These are phyloP conservation scores for Dasypolia templi DNA, from an alignment of 2,888 invertebrate genomes.

Conservation along the genomic window DNA sequence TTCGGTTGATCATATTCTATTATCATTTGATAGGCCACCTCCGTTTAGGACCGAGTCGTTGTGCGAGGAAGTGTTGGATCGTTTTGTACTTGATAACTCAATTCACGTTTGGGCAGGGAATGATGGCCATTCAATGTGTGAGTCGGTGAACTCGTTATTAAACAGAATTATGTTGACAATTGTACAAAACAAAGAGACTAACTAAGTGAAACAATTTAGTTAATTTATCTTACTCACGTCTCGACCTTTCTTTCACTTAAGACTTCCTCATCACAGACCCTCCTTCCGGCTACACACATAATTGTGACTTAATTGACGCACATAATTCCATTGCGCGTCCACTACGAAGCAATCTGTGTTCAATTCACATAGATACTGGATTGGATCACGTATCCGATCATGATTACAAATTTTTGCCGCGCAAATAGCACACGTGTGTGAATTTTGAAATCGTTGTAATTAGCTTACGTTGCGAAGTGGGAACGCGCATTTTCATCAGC, in stretches of 20 bases:
- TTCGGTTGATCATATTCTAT: conserved; percentile 82
- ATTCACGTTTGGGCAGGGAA: conserved; percentile 64
- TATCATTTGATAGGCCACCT: conserved; percentile 89
- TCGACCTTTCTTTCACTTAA: conserved; percentile 34
- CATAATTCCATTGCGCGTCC: conserved; percentile 36
- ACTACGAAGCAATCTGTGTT: conserved; percentile 39
- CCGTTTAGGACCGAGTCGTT: conserved; percentile 84
- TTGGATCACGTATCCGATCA: conserved; percentile 59
- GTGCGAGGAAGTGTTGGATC: conserved; percentile 75
- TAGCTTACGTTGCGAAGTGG: conserved; percentile 7
- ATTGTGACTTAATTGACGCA: conserved; percentile 44
- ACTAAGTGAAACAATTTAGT: neutral
- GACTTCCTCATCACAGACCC: conserved; percentile 16
- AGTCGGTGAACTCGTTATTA: conserved; percentile 75
- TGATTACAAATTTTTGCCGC: conserved; percentile 56
- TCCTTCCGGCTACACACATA: conserved; percentile 14
- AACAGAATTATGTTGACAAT: conserved; percentile 13
- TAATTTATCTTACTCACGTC: conserved; percentile 40
- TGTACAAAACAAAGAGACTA: conserved; percentile 22
- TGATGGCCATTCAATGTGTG: conserved; percentile 62
- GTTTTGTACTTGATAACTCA: conserved; percentile 70
- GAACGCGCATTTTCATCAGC: neutral
- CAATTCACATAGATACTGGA: conserved; percentile 35
- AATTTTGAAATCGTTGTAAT: conserved; percentile 48
- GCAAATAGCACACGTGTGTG: conserved; percentile 34